Percentiles rank a stretch among this genome's conserved stretches.
Evolutionary conservation across 2,888 invertebrate genomes (phyloP).

Genomic region (Euplagia quadripunctaria): DNA sequence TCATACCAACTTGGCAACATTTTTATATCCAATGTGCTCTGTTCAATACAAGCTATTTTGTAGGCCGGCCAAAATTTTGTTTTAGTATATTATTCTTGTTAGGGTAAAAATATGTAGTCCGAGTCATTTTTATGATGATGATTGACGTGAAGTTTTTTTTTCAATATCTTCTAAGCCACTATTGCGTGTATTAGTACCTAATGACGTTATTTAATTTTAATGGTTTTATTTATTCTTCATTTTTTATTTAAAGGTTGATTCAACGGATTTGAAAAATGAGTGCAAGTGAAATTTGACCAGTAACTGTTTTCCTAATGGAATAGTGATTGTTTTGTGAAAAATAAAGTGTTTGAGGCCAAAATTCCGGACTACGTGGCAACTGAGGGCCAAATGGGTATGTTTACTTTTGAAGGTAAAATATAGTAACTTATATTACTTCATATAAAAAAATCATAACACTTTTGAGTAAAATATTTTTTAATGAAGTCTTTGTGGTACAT

Average conservation of each 20-base stretch:
- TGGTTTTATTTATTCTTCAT: conserved; percentile 39
- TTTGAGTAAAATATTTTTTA: conserved; percentile 22
- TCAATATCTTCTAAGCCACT: conserved; percentile 46
- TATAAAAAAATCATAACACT: conserved; percentile 11
- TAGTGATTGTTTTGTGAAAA: conserved; percentile 61
- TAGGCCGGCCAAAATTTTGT: background rate
- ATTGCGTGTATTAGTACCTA: conserved; percentile 9
- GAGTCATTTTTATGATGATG: background rate
- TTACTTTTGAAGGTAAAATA: conserved; percentile 39
- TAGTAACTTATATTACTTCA: conserved; percentile 14
- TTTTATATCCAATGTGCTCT: background rate
- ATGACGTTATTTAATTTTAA: background rate
- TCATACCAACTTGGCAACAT: background rate
- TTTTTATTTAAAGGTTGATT: conserved; percentile 65
- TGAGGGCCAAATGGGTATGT: conserved; percentile 84
- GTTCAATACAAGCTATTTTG: background rate
- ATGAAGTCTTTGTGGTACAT: conserved; percentile 10
- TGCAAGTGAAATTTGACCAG: conserved; percentile 57
- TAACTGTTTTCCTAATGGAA: conserved; percentile 41
- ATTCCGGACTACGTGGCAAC: conserved; percentile 80
- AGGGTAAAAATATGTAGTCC: too few species aligned
- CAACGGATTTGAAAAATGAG: conserved; percentile 59
- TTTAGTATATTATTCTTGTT: background rate
- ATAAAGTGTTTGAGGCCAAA: conserved; percentile 62
- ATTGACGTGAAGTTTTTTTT: conserved; percentile 20